Evolutionary conservation across 1,140 invertebrate genomes (phyloP).

Genomic region (Subanguina moxae): DNA sequence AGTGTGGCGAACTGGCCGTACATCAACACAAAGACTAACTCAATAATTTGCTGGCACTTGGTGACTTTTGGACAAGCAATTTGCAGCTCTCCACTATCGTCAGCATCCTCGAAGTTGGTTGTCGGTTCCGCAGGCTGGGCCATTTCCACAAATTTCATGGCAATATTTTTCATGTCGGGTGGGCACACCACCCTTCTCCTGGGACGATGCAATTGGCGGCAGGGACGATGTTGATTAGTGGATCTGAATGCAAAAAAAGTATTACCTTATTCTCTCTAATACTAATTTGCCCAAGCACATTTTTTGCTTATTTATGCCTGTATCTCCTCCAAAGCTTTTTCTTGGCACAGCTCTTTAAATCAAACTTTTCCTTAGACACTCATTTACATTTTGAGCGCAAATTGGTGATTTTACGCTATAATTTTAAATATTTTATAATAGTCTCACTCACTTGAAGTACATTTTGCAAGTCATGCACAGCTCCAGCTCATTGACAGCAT

Average conservation of each 20-base stretch:
- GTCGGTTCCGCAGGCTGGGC: conserved; percentile 7
- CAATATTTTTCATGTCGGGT: conserved; percentile 23
- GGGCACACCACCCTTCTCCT: conserved; percentile 20
- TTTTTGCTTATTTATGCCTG: no score
- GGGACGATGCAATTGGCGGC: conserved; percentile 6
- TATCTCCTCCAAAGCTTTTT: no score
- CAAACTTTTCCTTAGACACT: no score
- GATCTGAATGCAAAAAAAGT: conserved; percentile 13
- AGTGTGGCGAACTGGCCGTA: no score
- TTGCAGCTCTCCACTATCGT: conserved; percentile 18
- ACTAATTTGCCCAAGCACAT: no score
- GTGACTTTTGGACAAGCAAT: conserved; percentile 18
- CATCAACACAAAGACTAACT: not conserved
- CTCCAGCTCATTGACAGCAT: conserved; percentile 29
- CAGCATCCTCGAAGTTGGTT: conserved; percentile 18
- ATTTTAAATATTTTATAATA: no score
- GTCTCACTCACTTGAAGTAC: conserved; percentile 27
- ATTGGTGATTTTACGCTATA: no score
- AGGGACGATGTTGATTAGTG: conserved; percentile 32
- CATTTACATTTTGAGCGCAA: no score
- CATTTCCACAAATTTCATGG: conserved; percentile 26
- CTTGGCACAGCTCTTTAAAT: no score
- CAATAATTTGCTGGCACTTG: conserved; percentile 1
- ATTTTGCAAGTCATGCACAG: conserved; percentile 31
- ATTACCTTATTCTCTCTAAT: not conserved